Percentiles rank a stretch among this genome's conserved stretches.
Evolutionary conservation across 2,888 invertebrate species (phyloP).

Genomic region (Apamea crenata): DNA sequence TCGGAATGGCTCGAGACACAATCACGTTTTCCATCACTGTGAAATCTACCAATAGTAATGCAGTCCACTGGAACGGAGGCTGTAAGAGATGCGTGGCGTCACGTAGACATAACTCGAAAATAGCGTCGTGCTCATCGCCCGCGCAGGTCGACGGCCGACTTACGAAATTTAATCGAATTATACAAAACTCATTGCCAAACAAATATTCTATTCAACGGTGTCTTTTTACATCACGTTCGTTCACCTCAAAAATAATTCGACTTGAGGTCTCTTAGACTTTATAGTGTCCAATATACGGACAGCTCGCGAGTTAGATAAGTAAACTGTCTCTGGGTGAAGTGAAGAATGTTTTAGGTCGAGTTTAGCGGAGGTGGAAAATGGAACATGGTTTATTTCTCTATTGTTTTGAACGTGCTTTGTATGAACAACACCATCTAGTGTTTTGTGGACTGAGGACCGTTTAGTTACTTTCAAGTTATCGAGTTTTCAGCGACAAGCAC

Average conservation of each 20-base stretch:
- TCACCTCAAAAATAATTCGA: conserved; percentile 67
- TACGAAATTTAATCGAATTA: conserved; percentile 85
- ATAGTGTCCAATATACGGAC: conserved; percentile 70
- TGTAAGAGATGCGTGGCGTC: conserved; percentile 83
- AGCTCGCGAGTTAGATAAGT: conserved; percentile 70
- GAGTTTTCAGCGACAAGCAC: conserved; percentile 76
- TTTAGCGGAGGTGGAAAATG: conserved; percentile 80
- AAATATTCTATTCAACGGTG: conserved; percentile 73
- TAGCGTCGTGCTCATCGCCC: conserved; percentile 76
- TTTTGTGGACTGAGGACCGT: conserved; percentile 70
- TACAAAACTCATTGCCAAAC: conserved; percentile 76
- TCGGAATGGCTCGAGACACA: conserved; percentile 80
- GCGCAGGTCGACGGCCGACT: conserved; percentile 81
- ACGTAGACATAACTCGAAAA: conserved; percentile 83
- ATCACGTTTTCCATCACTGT: conserved; percentile 86
- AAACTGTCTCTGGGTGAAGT: conserved; percentile 68
- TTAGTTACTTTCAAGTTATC: conserved; percentile 78
- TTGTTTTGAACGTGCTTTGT: conserved; percentile 83
- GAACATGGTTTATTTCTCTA: conserved; percentile 86
- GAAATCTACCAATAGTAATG: conserved; percentile 82
- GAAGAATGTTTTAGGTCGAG: conserved; percentile 73
- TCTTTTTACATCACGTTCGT: conserved; percentile 72
- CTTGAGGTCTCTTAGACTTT: conserved; percentile 55
- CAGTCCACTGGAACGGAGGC: conserved; percentile 82
- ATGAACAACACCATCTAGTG: conserved; percentile 70